Percentiles rank a stretch among this genome's conserved stretches.
phyloP scores from a whole-genome alignment of 2,113 vertebrate genomes.

The Chionodraco myersi region DNA sequence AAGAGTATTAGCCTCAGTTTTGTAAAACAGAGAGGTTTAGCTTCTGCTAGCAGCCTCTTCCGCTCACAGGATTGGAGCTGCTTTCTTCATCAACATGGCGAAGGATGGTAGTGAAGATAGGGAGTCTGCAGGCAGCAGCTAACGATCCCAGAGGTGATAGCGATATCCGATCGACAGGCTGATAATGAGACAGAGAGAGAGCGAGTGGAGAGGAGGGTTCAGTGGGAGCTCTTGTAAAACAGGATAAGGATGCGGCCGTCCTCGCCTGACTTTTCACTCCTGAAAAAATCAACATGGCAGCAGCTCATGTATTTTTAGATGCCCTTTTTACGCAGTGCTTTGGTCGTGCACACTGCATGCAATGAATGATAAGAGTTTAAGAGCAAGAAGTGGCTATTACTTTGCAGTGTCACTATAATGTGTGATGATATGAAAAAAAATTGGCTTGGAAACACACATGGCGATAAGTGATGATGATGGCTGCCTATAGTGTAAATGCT shows the following conservation, averaged over 20 bases:
- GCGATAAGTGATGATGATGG: conserved; percentile 48
- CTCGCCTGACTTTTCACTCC: conserved; percentile 68
- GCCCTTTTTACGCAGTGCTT: conserved; percentile 66
- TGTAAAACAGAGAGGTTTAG: conserved; percentile 21
- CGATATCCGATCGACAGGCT: conserved; percentile 69
- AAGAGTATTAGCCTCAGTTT: conserved; percentile 20
- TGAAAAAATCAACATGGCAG: conserved; percentile 70
- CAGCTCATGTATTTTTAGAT: conserved; percentile 73
- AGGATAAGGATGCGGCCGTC: conserved; percentile 60
- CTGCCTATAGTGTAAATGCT: conserved; percentile 49
- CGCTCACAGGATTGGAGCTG: conserved; percentile 2
- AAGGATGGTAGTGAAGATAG: conserved; percentile 25
- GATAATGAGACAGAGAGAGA: conserved; percentile 73
- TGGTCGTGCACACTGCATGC: conserved; percentile 26
- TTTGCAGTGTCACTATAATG: conserved; percentile 24
- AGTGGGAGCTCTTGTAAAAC: conserved; percentile 61
- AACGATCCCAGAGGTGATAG: conserved; percentile 71
- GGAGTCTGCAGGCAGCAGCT: conserved; percentile 51
- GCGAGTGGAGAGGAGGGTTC: conserved; percentile 60
- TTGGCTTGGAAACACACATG: conserved; percentile 30
- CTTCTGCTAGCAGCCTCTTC: conserved; percentile 1
- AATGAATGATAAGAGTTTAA: conserved; percentile 40
- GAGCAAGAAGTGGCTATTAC: conserved; percentile 36
- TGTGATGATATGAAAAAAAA: conserved; percentile 7
- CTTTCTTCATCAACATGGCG: conserved; percentile 23